Evolutionary conservation across 2,888 invertebrate genomes (phyloP), one percentile per base, ranked within the genome.

Genomic region (Pasiphila rectangulata): DNA sequence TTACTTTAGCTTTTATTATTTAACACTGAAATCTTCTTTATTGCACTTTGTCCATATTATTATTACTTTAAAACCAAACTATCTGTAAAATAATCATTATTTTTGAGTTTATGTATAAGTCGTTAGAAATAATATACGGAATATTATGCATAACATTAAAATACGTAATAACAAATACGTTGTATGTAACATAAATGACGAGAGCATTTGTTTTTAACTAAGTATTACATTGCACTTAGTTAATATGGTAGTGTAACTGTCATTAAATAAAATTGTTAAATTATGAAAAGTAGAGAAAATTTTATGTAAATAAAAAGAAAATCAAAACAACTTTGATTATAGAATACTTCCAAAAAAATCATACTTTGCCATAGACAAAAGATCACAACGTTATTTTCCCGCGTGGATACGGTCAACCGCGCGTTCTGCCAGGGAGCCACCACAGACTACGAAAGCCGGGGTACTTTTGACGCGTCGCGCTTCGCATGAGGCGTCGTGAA

Each of bases 391-490:
- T 64, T 55, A 73, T 68, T 69, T 64, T 59, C 56, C 46, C 57
- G 54, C 61, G 51, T 55, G 61, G 63, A 61, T 59, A 48, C 25
- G 66, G 64, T 32, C 9, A 9, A 59, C 63, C 83, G 79, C 79
- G 79, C 77, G 75, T 69, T 67, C 64, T 60, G 76, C 78, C 75
- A 65, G n/a, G n/a, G n/a, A n/a, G n/a, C n/a, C n/a, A n/a, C n/a
- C n/a, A n/a, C n/a, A n/a, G n/a, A n/a, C n/a, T n/a, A n/a, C n/a
- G n/a, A n/a, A n/a, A n/a, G 74, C 66, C 73, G 70, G 71, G 62
- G 75, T 78, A 87, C 87, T 85, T 87, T 87, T 87, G 87, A 87
- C 85, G 77, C 78, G 78, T 63, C 70, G 69, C 57, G 9, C 32
- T 32, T 17, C 10, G 17, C 16, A 16, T 16, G 32, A 68, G 69